Evolutionary conservation across 2,888 invertebrate genomes (phyloP).

Genomic region (Dasypolia templi): DNA sequence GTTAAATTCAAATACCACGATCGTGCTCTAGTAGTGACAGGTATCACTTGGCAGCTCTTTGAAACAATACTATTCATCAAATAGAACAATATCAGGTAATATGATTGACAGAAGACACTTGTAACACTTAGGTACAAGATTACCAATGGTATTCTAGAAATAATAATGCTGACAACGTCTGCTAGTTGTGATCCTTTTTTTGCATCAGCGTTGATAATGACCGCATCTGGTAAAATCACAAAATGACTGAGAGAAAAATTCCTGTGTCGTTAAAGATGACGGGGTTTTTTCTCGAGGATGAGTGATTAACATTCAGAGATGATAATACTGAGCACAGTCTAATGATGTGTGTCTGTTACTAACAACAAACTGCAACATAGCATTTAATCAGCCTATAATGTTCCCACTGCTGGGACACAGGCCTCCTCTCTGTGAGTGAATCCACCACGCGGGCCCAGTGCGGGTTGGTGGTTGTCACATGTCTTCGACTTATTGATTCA

Average conservation of each 20-base stretch:
- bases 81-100: slow-evolving; percentile 13
- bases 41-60: slow-evolving; percentile 26
- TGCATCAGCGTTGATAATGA: not conserved
- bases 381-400: no score
- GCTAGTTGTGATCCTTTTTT: not conserved
- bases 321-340: not conserved
- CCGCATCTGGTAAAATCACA: not conserved
- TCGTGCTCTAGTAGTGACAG: slow-evolving; percentile 43
- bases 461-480: no score
- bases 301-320: not conserved
- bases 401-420: no score
- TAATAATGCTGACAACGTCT: not conserved
- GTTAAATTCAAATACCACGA: slow-evolving; percentile 35
- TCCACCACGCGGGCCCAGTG: no score
- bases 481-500: no score
- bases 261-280: no score
- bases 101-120: slow-evolving; percentile 16
- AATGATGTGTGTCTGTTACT: not conserved
- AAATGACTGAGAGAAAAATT: not conserved
- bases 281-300: not conserved
- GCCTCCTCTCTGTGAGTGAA: no score
- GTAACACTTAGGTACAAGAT: slow-evolving; percentile 6
- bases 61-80: slow-evolving; percentile 38
- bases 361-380: not conserved
- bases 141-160: slow-evolving; percentile 1